Base-by-base conservation (phyloP, 2,113 vertebrate species). In the Sinocyclocheilus grahami region DNA sequence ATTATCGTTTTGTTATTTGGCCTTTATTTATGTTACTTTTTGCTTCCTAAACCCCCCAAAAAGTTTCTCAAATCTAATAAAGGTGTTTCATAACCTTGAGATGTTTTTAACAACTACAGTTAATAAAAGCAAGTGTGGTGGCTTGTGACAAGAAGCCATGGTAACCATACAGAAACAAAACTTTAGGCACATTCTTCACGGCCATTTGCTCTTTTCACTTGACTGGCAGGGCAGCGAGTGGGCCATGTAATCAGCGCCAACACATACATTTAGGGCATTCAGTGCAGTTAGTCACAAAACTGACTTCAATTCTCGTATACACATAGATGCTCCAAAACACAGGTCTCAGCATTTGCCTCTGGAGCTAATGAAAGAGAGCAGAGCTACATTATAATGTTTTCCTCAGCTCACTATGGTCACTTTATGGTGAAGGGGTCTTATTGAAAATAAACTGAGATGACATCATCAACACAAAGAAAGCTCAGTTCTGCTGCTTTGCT, bases 381-480 rank as follows among this genome's bases (percentile, higher is more conserved):
- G 30, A 33, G 53, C 71, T 30, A 65, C 62, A 48, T 62, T 30
- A 67, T 67, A 79, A 42, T 74, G 53, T 83, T 85, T 48, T 85
- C 78, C 48, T 58, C n/a, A 24, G 30, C 78, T 82, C 69, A 58
- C 78, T 18, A 53, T 69, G n/a, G 65, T 85, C 55, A 53, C 27
- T 42, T 55, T 22, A 71, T 63, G 79, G 37, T 51, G 33, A 65
- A 81, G 37, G 53, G 46, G 60, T 74, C 42, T 60, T 20, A 27
- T 75, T 82, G 78, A 78, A 87, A 83, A 77, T 75, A 77, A 72
- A 74, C 71, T 39, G 22, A 48, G 39, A 13, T 89, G 88, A 87
- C 72, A 75, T 85, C 63, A 75, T 69, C 6, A 77, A 30, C 84
- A 86, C 76, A 87, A 85, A 89, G 86, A 79, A 62, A 10, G 42